A percentile compares a stretch with the other conserved stretches of the same genome.
These are phyloP conservation scores for Sebastes diploproa DNA, from an alignment of 2,797 vertebrate genomes.

Conservation along the genomic window DNA sequence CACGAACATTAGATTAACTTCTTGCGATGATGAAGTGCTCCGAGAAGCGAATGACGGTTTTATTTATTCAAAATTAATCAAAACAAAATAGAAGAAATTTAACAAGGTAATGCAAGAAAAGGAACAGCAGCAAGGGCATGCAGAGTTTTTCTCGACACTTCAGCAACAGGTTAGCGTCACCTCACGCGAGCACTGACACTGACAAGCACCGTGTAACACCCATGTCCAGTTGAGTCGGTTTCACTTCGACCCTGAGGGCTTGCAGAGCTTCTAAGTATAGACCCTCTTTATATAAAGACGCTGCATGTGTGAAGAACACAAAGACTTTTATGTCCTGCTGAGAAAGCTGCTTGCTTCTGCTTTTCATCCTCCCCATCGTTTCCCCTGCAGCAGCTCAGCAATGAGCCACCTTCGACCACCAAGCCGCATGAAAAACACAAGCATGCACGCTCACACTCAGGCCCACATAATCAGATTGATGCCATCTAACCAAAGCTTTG, in stretches of 20 bases:
- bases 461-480: background rate
- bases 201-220: background rate
- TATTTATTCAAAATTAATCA: background rate
- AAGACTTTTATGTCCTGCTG: constrained; percentile 53
- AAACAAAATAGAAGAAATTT: background rate
- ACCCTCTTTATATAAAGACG: constrained; percentile 29
- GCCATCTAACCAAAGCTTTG: background rate
- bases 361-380: constrained; percentile 70
- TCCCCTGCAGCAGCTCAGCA: constrained; percentile 60
- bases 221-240: background rate
- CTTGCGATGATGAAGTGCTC: background rate
- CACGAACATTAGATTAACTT: background rate
- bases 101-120: background rate
- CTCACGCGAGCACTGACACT: background rate
- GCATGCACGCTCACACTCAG: background rate
- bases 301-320: constrained; percentile 46
- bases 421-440: background rate
- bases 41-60: background rate
- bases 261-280: constrained; percentile 41
- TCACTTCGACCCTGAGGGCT: background rate
- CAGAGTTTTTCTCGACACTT: background rate
- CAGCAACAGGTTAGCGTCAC: background rate
- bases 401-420: constrained; percentile 28
- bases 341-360: constrained; percentile 52
- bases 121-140: background rate